phyloP scores from a whole-genome alignment of 2,113 vertebrate genomes.

The Emberiza fucata region DNA sequence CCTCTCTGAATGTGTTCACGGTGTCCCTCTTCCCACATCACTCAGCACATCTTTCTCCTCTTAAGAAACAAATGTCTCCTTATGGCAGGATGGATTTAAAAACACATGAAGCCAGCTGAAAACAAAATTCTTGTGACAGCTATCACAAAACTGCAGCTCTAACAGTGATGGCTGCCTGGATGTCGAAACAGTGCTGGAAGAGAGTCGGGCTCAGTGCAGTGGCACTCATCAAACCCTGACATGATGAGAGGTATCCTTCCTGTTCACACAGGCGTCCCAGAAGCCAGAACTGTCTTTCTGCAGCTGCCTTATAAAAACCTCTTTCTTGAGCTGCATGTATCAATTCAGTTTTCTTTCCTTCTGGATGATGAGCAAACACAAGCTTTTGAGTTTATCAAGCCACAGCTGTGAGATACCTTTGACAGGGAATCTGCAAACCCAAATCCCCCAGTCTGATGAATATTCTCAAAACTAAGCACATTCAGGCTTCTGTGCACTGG shows the following conservation, averaged over 20 bases:
- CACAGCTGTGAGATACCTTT: constrained; percentile 25
- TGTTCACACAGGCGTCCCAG: not conserved
- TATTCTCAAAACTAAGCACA: not conserved
- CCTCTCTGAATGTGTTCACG: not conserved
- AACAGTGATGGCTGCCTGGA: not conserved
- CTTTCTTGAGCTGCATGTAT: not conserved
- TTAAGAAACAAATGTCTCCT: not conserved
- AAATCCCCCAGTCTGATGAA: not conserved
- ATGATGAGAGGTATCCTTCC: not conserved
- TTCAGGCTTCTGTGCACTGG: not conserved
- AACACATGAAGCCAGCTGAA: not conserved
- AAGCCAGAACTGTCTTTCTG: constrained; percentile 26
- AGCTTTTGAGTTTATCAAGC: not conserved
- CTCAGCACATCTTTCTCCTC: not conserved
- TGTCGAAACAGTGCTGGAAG: not conserved
- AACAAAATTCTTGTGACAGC: constrained; percentile 2
- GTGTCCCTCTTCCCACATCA: not conserved
- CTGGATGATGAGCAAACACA: not conserved
- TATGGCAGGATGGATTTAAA: not conserved
- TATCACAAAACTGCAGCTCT: not conserved
- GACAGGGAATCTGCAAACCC: not conserved
- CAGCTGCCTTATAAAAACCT: not conserved
- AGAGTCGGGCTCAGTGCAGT: not conserved
- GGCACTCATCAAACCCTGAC: not conserved
- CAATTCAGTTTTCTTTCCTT: not conserved